phyloP scores from a whole-genome alignment of 2,888 invertebrate genomes.

The Folsomia candida region DNA sequence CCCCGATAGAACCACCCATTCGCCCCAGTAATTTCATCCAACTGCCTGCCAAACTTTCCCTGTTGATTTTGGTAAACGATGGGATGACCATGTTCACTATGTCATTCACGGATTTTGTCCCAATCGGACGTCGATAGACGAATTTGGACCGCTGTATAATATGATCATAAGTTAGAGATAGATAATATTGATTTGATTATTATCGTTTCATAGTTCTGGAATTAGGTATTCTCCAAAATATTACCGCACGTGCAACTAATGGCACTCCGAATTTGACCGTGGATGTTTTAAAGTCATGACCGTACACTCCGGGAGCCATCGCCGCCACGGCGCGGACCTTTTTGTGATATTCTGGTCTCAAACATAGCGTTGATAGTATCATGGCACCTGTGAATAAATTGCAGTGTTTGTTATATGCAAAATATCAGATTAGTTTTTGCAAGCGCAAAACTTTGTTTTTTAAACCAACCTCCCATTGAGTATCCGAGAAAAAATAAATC shows the following conservation, averaged over 20 bases:
- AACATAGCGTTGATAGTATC: neutral
- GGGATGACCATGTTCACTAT: neutral
- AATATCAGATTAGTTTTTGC: neutral
- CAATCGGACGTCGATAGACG: neutral
- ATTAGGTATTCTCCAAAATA: neutral
- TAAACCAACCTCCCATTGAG: neutral
- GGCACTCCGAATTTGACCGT: neutral
- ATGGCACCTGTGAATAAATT: neutral
- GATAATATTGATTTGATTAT: too few species aligned
- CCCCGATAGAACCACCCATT: neutral
- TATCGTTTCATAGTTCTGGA: too few species aligned
- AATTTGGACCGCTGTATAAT: neutral
- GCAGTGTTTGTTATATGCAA: neutral
- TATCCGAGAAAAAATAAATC: neutral
- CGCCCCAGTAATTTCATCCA: neutral
- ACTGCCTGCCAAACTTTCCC: neutral
- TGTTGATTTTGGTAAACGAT: neutral
- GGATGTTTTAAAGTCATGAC: neutral
- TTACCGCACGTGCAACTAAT: neutral
- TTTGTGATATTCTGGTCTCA: conserved; percentile 3
- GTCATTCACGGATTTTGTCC: neutral
- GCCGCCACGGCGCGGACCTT: neutral
- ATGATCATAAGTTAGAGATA: neutral
- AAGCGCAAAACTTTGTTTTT: too few species aligned
- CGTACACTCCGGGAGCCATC: conserved; percentile 4